Evolutionary conservation across 2,797 vertebrate genomes (phyloP).

Genomic region (Parotocinclus haroldoi): DNA sequence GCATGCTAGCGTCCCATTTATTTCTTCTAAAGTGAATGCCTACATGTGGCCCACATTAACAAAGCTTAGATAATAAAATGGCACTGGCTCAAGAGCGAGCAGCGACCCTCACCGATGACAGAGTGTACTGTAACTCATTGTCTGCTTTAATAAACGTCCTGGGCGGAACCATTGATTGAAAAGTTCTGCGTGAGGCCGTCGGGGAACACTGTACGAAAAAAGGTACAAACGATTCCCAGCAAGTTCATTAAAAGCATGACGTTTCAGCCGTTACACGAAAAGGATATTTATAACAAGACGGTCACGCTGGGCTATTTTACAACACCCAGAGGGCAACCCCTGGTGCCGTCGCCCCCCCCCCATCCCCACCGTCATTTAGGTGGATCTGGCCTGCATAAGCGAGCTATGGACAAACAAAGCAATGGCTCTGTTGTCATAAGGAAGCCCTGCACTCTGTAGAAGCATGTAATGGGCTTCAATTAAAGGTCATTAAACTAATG

Average conservation of each 20-base stretch:
- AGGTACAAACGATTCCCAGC: not conserved
- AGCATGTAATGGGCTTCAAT: conserved; percentile 28
- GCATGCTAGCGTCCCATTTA: no score
- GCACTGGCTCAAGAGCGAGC: conserved; percentile 10
- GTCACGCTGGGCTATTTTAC: not conserved
- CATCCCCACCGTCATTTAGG: conserved; percentile 1
- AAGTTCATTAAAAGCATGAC: not conserved
- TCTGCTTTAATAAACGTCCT: conserved; percentile 10
- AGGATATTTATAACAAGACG: not conserved
- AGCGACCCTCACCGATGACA: conserved; percentile 10
- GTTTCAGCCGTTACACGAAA: not conserved
- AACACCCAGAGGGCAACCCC: not conserved
- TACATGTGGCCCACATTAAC: conserved; percentile 16
- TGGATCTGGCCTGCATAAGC: conserved; percentile 22
- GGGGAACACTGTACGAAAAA: not conserved
- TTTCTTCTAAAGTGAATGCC: not conserved
- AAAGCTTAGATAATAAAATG: conserved; percentile 20
- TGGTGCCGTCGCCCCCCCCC: no score
- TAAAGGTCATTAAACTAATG: conserved; percentile 38
- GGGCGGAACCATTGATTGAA: not conserved
- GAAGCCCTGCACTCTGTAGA: conserved; percentile 13
- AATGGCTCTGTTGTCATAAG: not conserved
- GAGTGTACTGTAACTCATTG: conserved; percentile 8
- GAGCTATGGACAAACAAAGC: not conserved
- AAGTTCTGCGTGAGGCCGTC: not conserved